Percentiles rank a stretch among this genome's conserved stretches.
phyloP scores from a whole-genome alignment of 2,888 invertebrate genomes.

The Apeira syringaria region DNA sequence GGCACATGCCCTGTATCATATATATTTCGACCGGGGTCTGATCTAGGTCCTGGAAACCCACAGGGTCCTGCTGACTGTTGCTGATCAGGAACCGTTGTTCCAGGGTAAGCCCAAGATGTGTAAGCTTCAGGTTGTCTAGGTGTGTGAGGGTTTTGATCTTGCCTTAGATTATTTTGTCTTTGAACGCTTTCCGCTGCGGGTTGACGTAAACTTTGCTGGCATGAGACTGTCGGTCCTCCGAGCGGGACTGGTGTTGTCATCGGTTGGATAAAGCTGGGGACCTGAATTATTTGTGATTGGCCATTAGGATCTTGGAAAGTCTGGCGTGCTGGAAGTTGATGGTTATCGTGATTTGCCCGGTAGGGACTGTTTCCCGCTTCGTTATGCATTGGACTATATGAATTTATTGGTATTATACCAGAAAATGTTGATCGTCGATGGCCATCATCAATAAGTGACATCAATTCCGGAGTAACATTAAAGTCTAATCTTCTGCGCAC shows the following conservation, averaged over 20 bases:
- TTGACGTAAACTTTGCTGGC: background rate
- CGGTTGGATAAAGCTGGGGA: background rate
- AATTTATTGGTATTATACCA: no score
- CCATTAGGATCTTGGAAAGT: background rate
- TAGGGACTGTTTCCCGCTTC: no score
- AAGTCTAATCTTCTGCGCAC: no score
- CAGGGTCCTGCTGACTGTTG: background rate
- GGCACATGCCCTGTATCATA: constrained; percentile 4
- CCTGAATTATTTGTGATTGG: background rate
- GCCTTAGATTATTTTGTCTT: background rate
- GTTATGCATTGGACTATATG: no score
- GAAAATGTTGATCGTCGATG: no score
- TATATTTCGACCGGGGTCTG: background rate
- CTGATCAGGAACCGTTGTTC: background rate
- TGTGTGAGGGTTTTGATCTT: background rate
- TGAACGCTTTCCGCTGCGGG: background rate
- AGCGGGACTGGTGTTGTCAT: background rate
- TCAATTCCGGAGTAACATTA: no score
- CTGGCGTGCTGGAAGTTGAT: no score
- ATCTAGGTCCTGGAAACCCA: background rate
- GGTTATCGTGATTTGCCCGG: no score
- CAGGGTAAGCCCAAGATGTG: background rate
- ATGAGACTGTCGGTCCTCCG: background rate
- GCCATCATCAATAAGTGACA: no score
- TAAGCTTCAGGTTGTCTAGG: background rate